phyloP scores from a whole-genome alignment of 2,113 vertebrate genomes.

The Dicerorhinus sumatrensis region DNA sequence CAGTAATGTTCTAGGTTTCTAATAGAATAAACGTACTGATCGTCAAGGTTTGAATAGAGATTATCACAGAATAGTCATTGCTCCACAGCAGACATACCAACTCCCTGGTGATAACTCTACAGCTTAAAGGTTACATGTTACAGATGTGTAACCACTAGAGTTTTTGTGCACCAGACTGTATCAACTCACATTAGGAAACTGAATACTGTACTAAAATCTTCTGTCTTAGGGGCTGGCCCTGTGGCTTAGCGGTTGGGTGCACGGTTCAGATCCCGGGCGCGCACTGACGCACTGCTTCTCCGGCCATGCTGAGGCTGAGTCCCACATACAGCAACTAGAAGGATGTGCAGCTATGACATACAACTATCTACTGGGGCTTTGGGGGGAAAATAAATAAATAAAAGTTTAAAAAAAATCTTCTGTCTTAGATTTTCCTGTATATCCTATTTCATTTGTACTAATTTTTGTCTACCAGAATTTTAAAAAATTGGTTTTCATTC shows the following conservation, averaged over 20 bases:
- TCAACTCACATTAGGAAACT: conserved; percentile 3
- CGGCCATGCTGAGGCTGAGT: no score
- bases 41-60: not conserved
- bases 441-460: not conserved
- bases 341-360: no score
- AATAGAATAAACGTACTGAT: not conserved
- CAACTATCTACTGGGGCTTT: no score
- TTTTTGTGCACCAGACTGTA: not conserved
- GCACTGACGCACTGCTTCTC: no score
- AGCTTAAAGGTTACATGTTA: not conserved
- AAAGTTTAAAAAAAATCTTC: not conserved
- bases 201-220: not conserved
- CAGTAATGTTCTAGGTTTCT: conserved; percentile 35
- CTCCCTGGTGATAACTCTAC: not conserved
- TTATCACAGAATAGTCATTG: not conserved
- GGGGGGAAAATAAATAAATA: no score
- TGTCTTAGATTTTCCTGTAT: conserved; percentile 13
- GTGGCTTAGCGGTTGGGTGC: no score
- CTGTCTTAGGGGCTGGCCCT: no score
- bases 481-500: not conserved
- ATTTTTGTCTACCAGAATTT: not conserved
- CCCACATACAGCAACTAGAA: no score
- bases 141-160: no score
- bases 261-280: no score
- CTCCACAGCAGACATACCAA: not conserved